phyloP scores from a whole-genome alignment of 2,888 invertebrate species.

The Pristionchus entomophagus region DNA sequence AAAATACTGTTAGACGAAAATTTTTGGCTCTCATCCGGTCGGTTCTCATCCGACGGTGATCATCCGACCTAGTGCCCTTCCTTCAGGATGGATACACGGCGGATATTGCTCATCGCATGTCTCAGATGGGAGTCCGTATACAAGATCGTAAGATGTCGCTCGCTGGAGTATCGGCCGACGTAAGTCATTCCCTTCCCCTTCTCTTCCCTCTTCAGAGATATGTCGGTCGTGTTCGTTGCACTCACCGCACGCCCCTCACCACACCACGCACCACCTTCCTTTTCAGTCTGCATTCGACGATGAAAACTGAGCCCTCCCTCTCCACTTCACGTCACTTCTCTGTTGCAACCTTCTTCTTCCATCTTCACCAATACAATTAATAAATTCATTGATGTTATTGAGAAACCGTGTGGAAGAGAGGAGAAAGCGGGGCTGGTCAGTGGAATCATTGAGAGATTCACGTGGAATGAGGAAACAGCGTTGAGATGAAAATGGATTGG shows the following conservation, averaged over 20 bases:
- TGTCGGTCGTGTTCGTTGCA: background rate
- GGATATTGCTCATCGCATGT: constrained; percentile 63
- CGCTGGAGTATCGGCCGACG: constrained; percentile 11
- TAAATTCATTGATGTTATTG: constrained; percentile 17
- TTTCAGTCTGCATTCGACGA: constrained; percentile 47
- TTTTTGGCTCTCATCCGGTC: no score
- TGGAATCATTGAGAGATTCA: background rate
- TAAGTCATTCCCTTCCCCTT: constrained; percentile 21
- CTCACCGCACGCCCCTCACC: constrained; percentile 12
- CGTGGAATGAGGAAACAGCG: background rate
- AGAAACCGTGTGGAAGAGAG: constrained; percentile 9
- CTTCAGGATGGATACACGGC: constrained; percentile 67
- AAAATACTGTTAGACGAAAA: no score
- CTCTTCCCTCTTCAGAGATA: background rate
- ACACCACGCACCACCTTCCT: background rate
- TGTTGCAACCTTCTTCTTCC: background rate
- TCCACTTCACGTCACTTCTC: background rate
- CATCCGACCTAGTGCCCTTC: no score
- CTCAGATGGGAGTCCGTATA: constrained; percentile 56
- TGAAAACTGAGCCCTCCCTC: constrained; percentile 32
- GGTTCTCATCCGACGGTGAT: no score
- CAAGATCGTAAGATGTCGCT: constrained; percentile 26
- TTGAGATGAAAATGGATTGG: background rate
- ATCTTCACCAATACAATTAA: background rate
- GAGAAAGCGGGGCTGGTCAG: background rate